Conservation (phyloP, 2,888 invertebrate genomes). For the Branchipolynoe longqiensis region DNA sequence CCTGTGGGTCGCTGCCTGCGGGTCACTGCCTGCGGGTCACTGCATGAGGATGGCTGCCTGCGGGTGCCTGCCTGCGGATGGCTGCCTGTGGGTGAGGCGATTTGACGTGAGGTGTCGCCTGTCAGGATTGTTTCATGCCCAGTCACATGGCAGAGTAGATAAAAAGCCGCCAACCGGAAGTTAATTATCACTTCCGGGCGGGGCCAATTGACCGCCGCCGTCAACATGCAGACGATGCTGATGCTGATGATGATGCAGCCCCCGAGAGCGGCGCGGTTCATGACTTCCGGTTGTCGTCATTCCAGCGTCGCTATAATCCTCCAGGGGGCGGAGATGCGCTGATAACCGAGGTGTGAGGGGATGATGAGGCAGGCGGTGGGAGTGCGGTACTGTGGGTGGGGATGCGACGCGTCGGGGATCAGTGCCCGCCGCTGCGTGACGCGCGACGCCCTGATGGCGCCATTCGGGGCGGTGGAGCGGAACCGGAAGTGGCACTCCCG, state of each 20-base stretch:
- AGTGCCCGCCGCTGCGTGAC: not conserved
- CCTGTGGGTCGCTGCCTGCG: too few species aligned
- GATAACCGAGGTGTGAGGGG: constrained; percentile 8
- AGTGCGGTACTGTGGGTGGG: not conserved
- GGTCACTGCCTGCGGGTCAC: too few species aligned
- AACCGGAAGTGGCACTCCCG: not conserved
- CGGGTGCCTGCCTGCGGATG: too few species aligned
- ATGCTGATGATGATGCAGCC: not conserved
- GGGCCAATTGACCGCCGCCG: not conserved
- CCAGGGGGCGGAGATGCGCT: not conserved
- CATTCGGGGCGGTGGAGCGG: not conserved
- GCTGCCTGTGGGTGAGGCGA: too few species aligned
- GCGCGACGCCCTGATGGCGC: not conserved
- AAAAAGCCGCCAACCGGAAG: not conserved
- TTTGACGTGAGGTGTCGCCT: not conserved
- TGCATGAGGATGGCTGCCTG: too few species aligned
- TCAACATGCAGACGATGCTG: not conserved
- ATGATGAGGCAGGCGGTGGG: not conserved
- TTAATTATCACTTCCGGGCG: constrained; percentile 5
- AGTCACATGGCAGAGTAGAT: not conserved
- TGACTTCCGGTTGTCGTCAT: not conserved
- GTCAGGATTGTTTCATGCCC: not conserved
- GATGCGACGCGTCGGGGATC: not conserved
- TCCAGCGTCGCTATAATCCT: constrained; percentile 3
- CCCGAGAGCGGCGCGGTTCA: not conserved